phyloP scores from a whole-genome alignment of 2,888 invertebrate species.

The Chironomus riparius region DNA sequence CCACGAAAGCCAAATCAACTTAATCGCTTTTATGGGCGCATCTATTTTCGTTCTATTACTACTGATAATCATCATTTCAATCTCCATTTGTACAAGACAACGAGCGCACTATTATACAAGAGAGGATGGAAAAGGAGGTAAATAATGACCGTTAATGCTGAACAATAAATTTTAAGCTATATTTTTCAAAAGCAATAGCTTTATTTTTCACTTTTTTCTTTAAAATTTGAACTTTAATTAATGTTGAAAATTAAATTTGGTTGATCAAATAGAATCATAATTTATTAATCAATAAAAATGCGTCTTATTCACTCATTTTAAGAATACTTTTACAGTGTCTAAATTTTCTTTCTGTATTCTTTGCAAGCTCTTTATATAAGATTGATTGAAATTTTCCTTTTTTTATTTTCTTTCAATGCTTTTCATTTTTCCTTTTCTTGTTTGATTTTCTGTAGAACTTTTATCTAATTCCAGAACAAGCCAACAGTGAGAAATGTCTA shows the following conservation, averaged over 20 bases:
- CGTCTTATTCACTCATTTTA: too few species aligned
- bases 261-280: too few species aligned
- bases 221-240: background rate
- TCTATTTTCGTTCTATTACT: conserved; percentile 50
- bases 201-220: background rate
- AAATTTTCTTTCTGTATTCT: too few species aligned
- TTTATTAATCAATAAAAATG: too few species aligned
- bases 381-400: background rate
- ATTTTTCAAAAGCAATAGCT: background rate
- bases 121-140: conserved; percentile 52
- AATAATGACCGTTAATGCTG: conserved; percentile 6
- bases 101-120: conserved; percentile 71
- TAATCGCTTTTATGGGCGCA: conserved; percentile 46
- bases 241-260: too few species aligned
- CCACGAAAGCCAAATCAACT: conserved; percentile 43
- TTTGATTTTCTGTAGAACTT: conserved; percentile 23
- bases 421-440: conserved; percentile 14
- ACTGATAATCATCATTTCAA: conserved; percentile 50
- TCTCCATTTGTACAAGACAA: conserved; percentile 47
- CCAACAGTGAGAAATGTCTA: conserved; percentile 40
- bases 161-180: background rate
- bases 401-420: background rate
- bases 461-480: conserved; percentile 34
- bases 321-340: too few species aligned
- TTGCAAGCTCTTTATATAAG: too few species aligned